Percentiles rank a stretch among this genome's conserved stretches.
Conservation (phyloP, 2,113 vertebrate genomes). For the Morone chrysops region DNA sequence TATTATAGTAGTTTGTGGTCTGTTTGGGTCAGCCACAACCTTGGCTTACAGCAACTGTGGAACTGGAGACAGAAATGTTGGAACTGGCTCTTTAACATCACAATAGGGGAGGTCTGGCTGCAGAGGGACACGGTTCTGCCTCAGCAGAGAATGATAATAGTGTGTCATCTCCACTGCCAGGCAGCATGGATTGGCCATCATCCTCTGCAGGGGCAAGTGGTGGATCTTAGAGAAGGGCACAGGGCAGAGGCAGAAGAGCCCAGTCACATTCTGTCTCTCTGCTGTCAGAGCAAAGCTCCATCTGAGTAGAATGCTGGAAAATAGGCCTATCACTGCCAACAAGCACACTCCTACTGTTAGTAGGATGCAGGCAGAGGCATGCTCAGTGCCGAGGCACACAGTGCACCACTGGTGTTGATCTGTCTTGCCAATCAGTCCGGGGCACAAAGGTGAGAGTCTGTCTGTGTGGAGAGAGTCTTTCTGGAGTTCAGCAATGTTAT, state of each 20-base stretch:
- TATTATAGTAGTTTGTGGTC: not conserved
- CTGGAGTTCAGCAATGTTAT: not conserved
- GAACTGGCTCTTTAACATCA: conserved; percentile 25
- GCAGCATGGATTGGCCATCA: conserved; percentile 17
- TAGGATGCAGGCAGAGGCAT: conserved; percentile 20
- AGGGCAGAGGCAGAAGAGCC: conserved; percentile 36
- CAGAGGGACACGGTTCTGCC: conserved; percentile 18
- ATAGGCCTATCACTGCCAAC: conserved; percentile 47
- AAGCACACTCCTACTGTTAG: conserved; percentile 36
- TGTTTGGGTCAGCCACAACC: not conserved
- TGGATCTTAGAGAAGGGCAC: conserved; percentile 37
- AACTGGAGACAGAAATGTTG: conserved; percentile 1
- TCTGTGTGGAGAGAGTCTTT: conserved; percentile 6
- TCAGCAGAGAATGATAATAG: conserved; percentile 20
- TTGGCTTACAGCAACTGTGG: conserved; percentile 2
- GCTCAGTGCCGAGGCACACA: conserved; percentile 10
- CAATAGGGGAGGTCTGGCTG: not conserved
- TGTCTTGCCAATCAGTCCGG: conserved; percentile 32
- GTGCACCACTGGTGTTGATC: conserved; percentile 25
- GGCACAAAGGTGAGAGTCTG: not conserved
- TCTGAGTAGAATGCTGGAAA: conserved; percentile 39
- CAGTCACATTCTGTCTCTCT: conserved; percentile 36
- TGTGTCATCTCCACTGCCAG: conserved; percentile 29
- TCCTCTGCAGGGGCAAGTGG: conserved; percentile 38
- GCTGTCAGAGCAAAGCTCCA: conserved; percentile 47